Conservation (phyloP, 2,888 invertebrate species). For the Elaeidobius kamerunicus region DNA sequence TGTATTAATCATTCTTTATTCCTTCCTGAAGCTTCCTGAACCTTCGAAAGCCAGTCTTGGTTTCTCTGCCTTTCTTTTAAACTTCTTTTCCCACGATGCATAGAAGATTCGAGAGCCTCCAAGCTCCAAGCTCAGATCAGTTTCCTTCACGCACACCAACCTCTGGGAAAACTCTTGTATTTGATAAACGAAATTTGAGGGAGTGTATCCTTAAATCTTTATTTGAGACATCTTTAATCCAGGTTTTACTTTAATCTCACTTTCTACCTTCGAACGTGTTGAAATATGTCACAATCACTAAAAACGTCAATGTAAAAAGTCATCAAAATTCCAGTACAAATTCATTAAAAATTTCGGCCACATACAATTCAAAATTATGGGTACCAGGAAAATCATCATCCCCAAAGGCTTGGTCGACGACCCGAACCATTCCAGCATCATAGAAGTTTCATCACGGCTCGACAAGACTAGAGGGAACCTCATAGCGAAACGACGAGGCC, state of each 20-base stretch:
- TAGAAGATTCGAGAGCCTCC: too few relatives aligned
- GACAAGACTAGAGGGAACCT: conserved; percentile 8
- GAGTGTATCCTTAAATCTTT: too few relatives aligned
- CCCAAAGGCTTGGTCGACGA: conserved; percentile 17
- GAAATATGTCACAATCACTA: too few relatives aligned
- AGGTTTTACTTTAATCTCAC: neutral
- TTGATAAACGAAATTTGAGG: too few relatives aligned
- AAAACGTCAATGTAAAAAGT: neutral
- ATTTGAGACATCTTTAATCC: too few relatives aligned
- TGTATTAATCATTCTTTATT: neutral
- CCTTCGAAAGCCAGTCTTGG: neutral
- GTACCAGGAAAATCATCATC: conserved; percentile 23
- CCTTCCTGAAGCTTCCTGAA: neutral
- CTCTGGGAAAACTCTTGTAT: too few relatives aligned
- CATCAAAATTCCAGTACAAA: neutral
- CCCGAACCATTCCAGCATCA: conserved; percentile 10
- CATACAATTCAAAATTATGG: conserved; percentile 20
- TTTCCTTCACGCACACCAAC: too few relatives aligned
- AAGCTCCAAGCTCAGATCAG: too few relatives aligned
- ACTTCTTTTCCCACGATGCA: too few relatives aligned
- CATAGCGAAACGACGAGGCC: conserved; percentile 15
- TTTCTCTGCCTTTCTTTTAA: too few relatives aligned
- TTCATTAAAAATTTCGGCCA: neutral
- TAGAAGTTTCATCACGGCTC: conserved; percentile 17
- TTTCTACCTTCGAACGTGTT: too few relatives aligned